These are phyloP conservation scores for Syngnathus typhle DNA, from an alignment of 2,113 vertebrate genomes.

Conservation along the genomic window DNA sequence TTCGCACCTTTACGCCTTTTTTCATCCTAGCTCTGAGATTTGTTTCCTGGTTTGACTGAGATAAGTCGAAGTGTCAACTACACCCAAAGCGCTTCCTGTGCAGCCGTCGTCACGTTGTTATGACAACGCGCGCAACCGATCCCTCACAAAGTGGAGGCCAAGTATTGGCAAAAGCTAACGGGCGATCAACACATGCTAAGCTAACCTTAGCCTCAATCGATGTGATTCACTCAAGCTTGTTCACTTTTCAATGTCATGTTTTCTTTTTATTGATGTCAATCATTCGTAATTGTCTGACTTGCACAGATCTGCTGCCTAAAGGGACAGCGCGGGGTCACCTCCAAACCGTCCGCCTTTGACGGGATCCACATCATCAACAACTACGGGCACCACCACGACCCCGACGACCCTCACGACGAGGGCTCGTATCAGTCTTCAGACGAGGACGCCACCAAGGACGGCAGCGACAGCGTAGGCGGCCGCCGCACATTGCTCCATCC, in stretches of 20 bases:
- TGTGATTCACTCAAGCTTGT: no score
- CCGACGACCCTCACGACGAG: constrained; percentile 64
- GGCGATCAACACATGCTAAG: neutral
- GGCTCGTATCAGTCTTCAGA: constrained; percentile 88
- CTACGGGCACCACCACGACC: constrained; percentile 51
- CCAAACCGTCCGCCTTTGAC: constrained; percentile 82
- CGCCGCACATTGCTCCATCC: constrained; percentile 72
- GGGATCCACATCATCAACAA: constrained; percentile 94
- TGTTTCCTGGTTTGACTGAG: constrained; percentile 37
- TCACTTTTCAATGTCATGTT: no score
- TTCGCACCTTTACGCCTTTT: neutral
- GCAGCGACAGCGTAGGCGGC: constrained; percentile 50
- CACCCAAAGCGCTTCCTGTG: constrained; percentile 71
- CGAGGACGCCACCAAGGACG: constrained; percentile 77
- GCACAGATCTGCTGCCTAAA: constrained; percentile 86
- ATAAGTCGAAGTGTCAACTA: constrained; percentile 65
- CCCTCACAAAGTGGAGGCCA: neutral
- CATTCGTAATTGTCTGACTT: neutral
- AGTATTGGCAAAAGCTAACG: neutral
- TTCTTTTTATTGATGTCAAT: neutral
- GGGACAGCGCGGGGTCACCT: constrained; percentile 77
- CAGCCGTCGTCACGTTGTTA: neutral
- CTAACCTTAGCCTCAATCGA: no score
- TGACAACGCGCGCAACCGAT: neutral
- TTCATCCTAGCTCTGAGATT: constrained; percentile 17